phyloP scores from a whole-genome alignment of 2,888 invertebrate genomes.

The Lapara coniferarum region DNA sequence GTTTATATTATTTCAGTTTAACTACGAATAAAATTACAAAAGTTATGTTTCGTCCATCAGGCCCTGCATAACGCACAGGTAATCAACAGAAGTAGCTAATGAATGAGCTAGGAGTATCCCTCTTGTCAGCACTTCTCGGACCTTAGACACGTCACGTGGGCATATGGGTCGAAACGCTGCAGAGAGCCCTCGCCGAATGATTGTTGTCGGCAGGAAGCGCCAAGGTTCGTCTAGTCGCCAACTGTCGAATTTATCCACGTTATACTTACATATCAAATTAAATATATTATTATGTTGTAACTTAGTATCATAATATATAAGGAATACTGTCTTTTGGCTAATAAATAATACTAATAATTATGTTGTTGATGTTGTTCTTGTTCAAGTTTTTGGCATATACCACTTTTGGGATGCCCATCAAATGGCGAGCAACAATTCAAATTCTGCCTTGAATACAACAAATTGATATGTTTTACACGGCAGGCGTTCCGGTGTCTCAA shows the following conservation, averaged over 20 bases:
- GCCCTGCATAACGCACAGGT: conserved; percentile 77
- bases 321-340: too few species aligned
- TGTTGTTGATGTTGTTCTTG: too few species aligned
- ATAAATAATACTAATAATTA: too few species aligned
- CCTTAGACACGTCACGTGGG: conserved; percentile 64
- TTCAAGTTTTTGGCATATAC: too few species aligned
- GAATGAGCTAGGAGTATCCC: conserved; percentile 74
- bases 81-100: conserved; percentile 76
- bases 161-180: conserved; percentile 50
- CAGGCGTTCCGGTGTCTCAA: too few species aligned
- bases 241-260: conserved; percentile 45
- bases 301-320: too few species aligned
- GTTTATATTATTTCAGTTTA: background rate
- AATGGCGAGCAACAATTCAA: too few species aligned
- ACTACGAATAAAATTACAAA: background rate
- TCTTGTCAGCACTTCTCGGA: conserved; percentile 73
- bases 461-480: too few species aligned
- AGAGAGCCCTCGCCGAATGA: conserved; percentile 53
- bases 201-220: conserved; percentile 63
- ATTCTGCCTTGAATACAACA: too few species aligned
- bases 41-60: conserved; percentile 65
- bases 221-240: conserved; percentile 68
- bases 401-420: too few species aligned
- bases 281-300: too few species aligned
- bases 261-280: too few species aligned